Percentiles rank a stretch among this genome's conserved stretches.
Evolutionary conservation across 2,113 vertebrate genomes (phyloP).

Genomic region (Psittacus erithacus): DNA sequence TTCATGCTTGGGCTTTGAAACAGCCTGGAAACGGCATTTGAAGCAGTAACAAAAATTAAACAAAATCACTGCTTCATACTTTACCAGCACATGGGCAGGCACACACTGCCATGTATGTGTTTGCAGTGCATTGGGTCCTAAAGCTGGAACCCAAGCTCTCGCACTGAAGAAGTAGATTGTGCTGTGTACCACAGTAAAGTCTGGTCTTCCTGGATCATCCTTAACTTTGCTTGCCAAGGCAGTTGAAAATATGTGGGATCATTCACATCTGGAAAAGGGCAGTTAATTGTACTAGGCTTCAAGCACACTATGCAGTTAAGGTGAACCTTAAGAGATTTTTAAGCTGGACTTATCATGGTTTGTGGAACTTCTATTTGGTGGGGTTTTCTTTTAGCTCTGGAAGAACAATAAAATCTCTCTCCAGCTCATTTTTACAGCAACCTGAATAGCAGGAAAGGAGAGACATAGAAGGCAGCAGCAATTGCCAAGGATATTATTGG

Average conservation of each 20-base stretch:
- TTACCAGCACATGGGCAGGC: not conserved
- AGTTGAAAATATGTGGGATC: not conserved
- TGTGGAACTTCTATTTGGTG: not conserved
- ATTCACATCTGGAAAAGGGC: not conserved
- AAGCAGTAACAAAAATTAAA: not conserved
- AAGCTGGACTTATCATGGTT: not conserved
- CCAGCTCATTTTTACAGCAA: not conserved
- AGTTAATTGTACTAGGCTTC: not conserved
- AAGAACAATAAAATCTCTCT: not conserved
- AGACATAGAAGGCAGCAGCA: not conserved
- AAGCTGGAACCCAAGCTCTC: not conserved
- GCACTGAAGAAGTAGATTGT: not conserved
- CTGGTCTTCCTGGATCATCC: slow-evolving; percentile 62
- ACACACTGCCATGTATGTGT: fast-evolving
- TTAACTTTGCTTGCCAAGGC: slow-evolving; percentile 41
- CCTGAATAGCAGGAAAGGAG: not conserved
- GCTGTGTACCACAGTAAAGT: slow-evolving; percentile 42
- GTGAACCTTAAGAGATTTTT: not conserved
- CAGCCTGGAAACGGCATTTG: not conserved
- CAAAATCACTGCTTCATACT: not conserved
- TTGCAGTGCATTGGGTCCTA: not conserved
- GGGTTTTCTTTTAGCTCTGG: not conserved
- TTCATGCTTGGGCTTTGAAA: not conserved
- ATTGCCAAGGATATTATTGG: not conserved
- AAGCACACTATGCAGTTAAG: not conserved